These are phyloP conservation scores for Tetragonula carbonaria DNA, from an alignment of 2,888 invertebrate genomes.

Conservation along the genomic window DNA sequence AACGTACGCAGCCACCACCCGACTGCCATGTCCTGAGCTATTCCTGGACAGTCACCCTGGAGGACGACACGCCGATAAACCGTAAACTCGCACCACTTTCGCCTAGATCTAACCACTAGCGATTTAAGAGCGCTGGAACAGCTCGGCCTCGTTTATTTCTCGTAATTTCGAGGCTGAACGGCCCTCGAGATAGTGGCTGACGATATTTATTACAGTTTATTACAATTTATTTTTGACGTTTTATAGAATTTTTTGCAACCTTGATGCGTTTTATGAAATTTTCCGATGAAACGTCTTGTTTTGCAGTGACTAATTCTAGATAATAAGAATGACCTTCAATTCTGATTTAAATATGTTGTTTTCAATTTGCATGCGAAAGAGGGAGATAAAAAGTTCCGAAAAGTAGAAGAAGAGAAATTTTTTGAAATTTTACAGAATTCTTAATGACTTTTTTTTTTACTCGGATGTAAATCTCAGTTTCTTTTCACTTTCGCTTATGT, in stretches of 20 bases:
- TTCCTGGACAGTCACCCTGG: conserved; percentile 72
- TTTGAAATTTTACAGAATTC: no score
- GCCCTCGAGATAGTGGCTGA: not conserved
- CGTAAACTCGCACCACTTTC: conserved; percentile 54
- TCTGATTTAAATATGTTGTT: not conserved
- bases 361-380: not conserved
- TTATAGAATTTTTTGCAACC: not conserved
- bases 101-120: conserved; percentile 45
- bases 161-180: not conserved
- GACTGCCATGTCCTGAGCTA: conserved; percentile 67
- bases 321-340: not conserved
- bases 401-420: no score
- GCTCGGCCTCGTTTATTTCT: no score
- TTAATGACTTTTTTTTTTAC: no score
- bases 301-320: not conserved
- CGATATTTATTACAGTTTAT: not conserved
- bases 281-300: not conserved
- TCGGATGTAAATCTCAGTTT: no score
- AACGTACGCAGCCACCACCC: conserved; percentile 72
- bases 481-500: no score
- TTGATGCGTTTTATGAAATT: not conserved
- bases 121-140: conserved; percentile 4
- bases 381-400: no score
- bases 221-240: not conserved
- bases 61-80: conserved; percentile 56